Evolutionary conservation across 2,113 vertebrate genomes (phyloP), one percentile per base, ranked within the genome.

Genomic region (Dipodomys ordii): DNA sequence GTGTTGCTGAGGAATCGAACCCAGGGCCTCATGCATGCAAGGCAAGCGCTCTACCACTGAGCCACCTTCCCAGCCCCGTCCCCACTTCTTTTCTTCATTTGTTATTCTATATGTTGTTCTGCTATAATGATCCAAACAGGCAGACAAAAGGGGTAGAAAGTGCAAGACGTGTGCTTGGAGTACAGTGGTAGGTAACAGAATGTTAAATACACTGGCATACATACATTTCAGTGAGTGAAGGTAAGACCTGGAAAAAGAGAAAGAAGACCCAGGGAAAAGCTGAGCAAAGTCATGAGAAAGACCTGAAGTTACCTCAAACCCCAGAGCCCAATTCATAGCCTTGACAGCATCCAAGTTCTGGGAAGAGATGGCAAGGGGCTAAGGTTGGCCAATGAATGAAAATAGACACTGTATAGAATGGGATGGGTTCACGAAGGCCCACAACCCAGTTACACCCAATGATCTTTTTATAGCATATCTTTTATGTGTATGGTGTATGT

Each of bases 371-470:
- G 32, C 11, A 16, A 30, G 79, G 60, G 69, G 23, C 4, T 0
- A 0, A 2, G 0, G 6, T 4, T 16, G 16, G 39, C 12, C 6
- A 22, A 18, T 6, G 32, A 20, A 2, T 9, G 15, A 5, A 6
- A 19, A 8, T 27, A 0, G 1, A 44, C 67, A 46, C 6, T 23
- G 23, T 49, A 49, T 49, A 49, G 49, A 49, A 49, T 49, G 15
- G 53, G 15, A 16, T 57, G 53, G 53, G 16, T 57, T 57, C 53
- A 57, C 53, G 15, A 57, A 57, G 28, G 39, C 11, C 2, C 32
- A 64, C 77, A 25, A n/a, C 32, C 64, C 20, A 20, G 0, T 64
- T 68, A 46, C 35, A 32, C 1, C 49, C 22, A 53, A 6, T 35
- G n/a, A 16, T 35, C 10, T 13, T 35, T 68, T 25, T 0, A 25